These are phyloP conservation scores for Caenorhabditis remanei DNA, from an alignment of 1,140 invertebrate genomes.

Conservation along the genomic window DNA sequence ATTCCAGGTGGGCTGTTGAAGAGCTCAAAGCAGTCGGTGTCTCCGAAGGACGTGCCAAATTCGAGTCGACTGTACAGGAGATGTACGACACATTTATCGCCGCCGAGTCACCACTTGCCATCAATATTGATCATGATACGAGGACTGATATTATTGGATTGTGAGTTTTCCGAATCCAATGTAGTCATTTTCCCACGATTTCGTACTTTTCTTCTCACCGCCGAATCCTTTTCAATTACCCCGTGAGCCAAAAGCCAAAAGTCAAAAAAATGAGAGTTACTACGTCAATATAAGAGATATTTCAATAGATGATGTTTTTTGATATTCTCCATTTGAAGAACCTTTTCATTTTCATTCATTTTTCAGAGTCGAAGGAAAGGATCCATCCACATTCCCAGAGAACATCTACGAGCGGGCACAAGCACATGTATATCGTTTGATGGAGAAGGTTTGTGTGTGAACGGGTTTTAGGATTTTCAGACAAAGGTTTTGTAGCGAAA, in stretches of 20 bases:
- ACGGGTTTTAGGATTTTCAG: no score
- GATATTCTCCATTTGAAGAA: no score
- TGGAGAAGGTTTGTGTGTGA: constrained; percentile 66
- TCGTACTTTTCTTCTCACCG: no score
- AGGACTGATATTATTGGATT: constrained; percentile 65
- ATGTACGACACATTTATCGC: constrained; percentile 68
- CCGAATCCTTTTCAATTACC: no score
- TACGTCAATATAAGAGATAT: not conserved
- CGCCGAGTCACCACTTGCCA: constrained; percentile 63
- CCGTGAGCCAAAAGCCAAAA: no score
- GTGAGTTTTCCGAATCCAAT: constrained; percentile 9
- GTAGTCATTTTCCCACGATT: no score
- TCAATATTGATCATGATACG: constrained; percentile 68
- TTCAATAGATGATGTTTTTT: no score
- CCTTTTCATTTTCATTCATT: no score
- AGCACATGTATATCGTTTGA: constrained; percentile 67
- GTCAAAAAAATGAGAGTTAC: no score
- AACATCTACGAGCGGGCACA: constrained; percentile 68
- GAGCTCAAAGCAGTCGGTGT: constrained; percentile 58
- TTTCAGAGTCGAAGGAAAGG: constrained; percentile 63
- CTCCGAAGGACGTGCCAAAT: constrained; percentile 57
- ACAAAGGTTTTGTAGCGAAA: no score
- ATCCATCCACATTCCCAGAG: constrained; percentile 64
- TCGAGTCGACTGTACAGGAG: constrained; percentile 64
- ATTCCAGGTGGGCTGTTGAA: constrained; percentile 68